A percentile compares a stretch with the other conserved stretches of the same genome.
phyloP scores from a whole-genome alignment of 2,113 vertebrate genomes.

The Tragulus kanchil region DNA sequence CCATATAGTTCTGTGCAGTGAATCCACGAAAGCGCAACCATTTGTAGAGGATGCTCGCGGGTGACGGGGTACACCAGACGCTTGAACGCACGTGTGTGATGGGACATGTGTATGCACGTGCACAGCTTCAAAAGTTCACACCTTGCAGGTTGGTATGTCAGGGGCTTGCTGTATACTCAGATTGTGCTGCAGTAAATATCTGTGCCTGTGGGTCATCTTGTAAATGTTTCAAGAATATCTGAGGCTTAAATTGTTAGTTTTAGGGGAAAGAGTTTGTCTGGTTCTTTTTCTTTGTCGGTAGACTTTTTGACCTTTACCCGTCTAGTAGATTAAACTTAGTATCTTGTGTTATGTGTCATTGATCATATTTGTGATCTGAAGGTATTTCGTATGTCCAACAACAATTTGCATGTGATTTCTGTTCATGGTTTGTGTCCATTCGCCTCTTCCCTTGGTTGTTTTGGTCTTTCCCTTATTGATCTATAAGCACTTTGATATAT shows the following conservation, averaged over 20 bases:
- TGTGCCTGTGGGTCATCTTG: not conserved
- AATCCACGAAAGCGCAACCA: not conserved
- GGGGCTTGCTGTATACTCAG: not conserved
- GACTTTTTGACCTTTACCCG: not conserved
- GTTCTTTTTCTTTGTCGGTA: not conserved
- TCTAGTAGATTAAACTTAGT: not conserved
- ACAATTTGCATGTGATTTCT: not conserved
- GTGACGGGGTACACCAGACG: not conserved
- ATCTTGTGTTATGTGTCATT: not conserved
- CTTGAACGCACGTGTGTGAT: accelerated
- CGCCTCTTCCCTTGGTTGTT: not conserved
- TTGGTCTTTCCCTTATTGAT: not conserved
- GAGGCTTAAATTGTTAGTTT: not conserved
- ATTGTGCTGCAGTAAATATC: not conserved
- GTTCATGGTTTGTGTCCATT: not conserved
- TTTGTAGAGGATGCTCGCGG: not conserved
- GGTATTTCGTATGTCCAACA: not conserved
- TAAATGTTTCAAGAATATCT: not conserved
- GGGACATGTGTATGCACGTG: not conserved
- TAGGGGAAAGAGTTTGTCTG: not conserved
- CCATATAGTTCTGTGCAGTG: not conserved
- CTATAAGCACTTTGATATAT: not conserved
- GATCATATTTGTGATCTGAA: not conserved
- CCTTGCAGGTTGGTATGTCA: not conserved
- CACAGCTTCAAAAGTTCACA: not conserved